Evolutionary conservation across 2,888 invertebrate species (phyloP), one percentile per base, ranked within the genome.

Genomic region (Crossocerus cetratus): DNA sequence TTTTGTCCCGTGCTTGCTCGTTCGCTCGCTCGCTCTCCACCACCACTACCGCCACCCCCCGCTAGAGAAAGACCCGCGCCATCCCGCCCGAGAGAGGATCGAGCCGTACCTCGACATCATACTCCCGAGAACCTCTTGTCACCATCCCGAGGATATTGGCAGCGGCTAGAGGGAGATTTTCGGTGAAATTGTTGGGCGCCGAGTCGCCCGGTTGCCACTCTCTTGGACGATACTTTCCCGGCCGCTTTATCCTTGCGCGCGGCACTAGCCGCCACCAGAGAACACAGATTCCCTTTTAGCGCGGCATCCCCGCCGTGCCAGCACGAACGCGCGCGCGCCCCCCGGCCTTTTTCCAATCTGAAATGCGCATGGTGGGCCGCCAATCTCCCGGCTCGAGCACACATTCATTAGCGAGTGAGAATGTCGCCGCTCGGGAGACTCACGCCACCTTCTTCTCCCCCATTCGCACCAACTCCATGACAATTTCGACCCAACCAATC

Each of bases 201-300:
- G 21, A 16, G 11, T 3, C 14, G n/a, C 53, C 65, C 68, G 11
- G 71, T 59, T 49, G 59, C 66, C 54, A 23, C 16, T 20, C 16
- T 61, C 23, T 32, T 5, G 81, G 80, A 77, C 84, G 76, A 83
- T 83, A 81, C 76, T 72, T 85, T 78, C 45, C 45, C 80, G 14
- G 69, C 73, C 74, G 56, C 64, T 61, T 80, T 78, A 63, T 69
- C 70, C 71, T 49, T 53, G 53, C 21, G 68, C 66, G 62, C 53
- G 22, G n/a, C 45, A 20, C 54, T 18, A 59, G 63, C 16, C 16
- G 16, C 54, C 71, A 68, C 72, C 64, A 75, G 54, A 65, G 82
- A 82, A 84, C 86, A 85, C 81, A 76, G 77, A 62, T 83, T 83
- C 74, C 82, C 85, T 84, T 80, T 86, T 86, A 83, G 72, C 74